A percentile compares a stretch with the other conserved stretches of the same genome.
phyloP scores from a whole-genome alignment of 2,888 invertebrate genomes.

The Amaurobius ferox region DNA sequence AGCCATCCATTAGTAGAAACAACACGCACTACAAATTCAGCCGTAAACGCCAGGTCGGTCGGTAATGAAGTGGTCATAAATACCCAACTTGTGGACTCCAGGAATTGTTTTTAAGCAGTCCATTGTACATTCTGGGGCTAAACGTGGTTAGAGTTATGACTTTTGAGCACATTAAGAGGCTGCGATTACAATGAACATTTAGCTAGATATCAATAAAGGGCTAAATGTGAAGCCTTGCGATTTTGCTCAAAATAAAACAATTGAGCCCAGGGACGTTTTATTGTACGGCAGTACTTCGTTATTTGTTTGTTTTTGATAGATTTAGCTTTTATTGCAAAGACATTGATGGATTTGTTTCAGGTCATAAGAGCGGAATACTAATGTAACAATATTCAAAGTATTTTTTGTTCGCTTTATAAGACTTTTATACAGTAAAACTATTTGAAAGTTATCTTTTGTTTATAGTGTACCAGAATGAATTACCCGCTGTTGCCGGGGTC shows the following conservation, averaged over 20 bases:
- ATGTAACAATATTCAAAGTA: too few species aligned
- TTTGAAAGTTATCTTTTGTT: too few species aligned
- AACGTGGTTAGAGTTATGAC: conserved; percentile 25
- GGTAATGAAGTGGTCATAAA: conserved; percentile 62
- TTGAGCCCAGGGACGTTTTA: not conserved
- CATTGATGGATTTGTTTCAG: too few species aligned
- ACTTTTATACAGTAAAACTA: too few species aligned
- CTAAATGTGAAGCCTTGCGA: conserved; percentile 19
- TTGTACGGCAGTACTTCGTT: not conserved
- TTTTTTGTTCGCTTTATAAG: too few species aligned
- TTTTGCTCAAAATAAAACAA: conserved; percentile 41
- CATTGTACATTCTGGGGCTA: conserved; percentile 50
- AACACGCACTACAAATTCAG: conserved; percentile 42
- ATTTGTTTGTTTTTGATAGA: too few species aligned
- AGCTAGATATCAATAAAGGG: conserved; percentile 29
- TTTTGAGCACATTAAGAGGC: not conserved
- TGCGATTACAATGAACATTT: conserved; percentile 51
- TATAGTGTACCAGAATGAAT: too few species aligned
- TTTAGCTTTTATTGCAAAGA: too few species aligned
- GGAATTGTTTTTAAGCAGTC: conserved; percentile 49
- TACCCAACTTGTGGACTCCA: conserved; percentile 33
- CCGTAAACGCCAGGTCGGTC: conserved; percentile 41
- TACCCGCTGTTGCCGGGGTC: too few species aligned
- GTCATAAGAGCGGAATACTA: too few species aligned
- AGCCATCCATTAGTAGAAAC: conserved; percentile 57